Evolutionary conservation across 2,113 vertebrate species (phyloP), one percentile per base, ranked within the genome.

Genomic region (Plotosus lineatus): DNA sequence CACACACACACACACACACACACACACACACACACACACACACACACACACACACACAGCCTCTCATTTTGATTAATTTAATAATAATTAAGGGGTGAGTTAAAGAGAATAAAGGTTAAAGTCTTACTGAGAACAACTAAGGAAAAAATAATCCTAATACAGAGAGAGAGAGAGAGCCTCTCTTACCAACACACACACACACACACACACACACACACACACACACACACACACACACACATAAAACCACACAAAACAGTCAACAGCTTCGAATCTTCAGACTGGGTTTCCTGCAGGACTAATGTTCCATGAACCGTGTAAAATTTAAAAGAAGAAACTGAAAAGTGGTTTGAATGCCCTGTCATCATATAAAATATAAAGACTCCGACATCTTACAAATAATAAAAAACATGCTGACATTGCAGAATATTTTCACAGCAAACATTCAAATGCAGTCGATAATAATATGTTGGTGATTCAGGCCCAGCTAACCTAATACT

Each of bases 31-130:
- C n/a, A n/a, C n/a, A n/a, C 48, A n/a, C 8, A 2, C 3, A 40
- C 14, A 60, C 51, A 28, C 8, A 73, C 10, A 85, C 36, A 80
- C 75, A 42, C 36, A 28, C 46, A 66, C 50, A 12, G 40, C 40
- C 50, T 66, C 72, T 81, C 53, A 82, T 75, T 87, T 82, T 83
- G 86, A 89, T 84, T 85, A 80, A 48, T 44, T 63, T 65, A 33
- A 61, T 65, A 85, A 66, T 33, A 51, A 36, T 21, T 12, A 7
- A 21, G 44, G 2, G 9, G 42, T 48, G 40, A 21, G 12, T 51
- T 75, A 38, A 17, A 26, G 76, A n/a, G 89, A 90, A 91, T 92
- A 89, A 91, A 86, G 88, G 82, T 78, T 89, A 87, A 88, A 81
- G 87, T 86, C 85, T 82, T 82, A 84, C 90, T 89, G 88, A 85